Conservation (phyloP, 2,113 vertebrate species). For the Rhinolophus sinicus region DNA sequence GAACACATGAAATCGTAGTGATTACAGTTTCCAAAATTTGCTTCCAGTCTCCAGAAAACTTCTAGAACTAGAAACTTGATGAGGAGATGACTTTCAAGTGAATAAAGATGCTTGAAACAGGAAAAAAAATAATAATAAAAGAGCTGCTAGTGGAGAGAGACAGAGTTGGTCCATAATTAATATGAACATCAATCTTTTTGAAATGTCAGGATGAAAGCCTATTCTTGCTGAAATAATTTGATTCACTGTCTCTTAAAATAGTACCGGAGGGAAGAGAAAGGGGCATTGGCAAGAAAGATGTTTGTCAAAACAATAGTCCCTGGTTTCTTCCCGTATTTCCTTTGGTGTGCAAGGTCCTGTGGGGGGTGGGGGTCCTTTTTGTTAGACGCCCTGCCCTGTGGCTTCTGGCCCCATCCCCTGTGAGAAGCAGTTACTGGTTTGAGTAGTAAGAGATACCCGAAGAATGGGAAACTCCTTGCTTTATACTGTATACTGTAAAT, state of each 20-base stretch:
- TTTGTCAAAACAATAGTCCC: background rate
- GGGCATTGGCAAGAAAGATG: background rate
- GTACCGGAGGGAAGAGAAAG: constrained; percentile 31
- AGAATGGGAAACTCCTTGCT: background rate
- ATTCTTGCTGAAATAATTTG: constrained; percentile 72
- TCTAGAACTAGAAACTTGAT: constrained; percentile 49
- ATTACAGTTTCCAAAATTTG: constrained; percentile 62
- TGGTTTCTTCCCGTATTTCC: background rate
- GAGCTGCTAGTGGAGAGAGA: constrained; percentile 38
- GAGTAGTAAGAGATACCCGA: background rate
- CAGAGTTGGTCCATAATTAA: constrained; percentile 65
- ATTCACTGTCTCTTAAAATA: constrained; percentile 57
- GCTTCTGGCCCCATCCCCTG: too few species aligned
- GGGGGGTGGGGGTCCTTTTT: too few species aligned
- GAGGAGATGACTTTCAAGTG: constrained; percentile 61
- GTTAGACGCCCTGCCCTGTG: background rate
- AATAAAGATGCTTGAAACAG: constrained; percentile 53
- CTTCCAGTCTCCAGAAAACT: constrained; percentile 48
- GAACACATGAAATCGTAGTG: constrained; percentile 46
- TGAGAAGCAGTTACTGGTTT: background rate
- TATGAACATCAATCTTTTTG: constrained; percentile 59
- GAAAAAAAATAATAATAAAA: background rate
- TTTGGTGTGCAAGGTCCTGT: background rate
- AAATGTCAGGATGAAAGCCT: constrained; percentile 66
- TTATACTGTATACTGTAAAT: background rate